phyloP scores from a whole-genome alignment of 2,888 invertebrate genomes.

The Bombylius discolor region DNA sequence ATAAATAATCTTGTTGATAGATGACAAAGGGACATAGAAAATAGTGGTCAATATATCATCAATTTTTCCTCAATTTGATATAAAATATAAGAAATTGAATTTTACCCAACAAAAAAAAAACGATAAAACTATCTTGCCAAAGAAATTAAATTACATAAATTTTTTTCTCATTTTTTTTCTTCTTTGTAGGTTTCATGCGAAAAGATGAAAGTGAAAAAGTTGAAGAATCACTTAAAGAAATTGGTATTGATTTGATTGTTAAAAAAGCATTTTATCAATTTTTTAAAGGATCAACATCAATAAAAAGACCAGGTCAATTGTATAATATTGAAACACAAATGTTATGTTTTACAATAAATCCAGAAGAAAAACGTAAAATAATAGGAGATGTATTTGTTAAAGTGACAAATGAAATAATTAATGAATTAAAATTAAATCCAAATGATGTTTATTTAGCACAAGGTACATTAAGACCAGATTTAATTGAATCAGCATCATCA shows the following conservation, averaged over 20 bases:
- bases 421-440: slow-evolving; percentile 74
- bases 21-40: too few relatives aligned
- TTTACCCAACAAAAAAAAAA: neutral
- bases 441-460: slow-evolving; percentile 89
- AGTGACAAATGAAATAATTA: slow-evolving; percentile 80
- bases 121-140: neutral
- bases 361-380: slow-evolving; percentile 96
- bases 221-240: slow-evolving; percentile 63
- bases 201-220: slow-evolving; percentile 88
- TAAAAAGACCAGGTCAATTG: slow-evolving; percentile 48
- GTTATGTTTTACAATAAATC: slow-evolving; percentile 74
- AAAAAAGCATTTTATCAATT: slow-evolving; percentile 59
- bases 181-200: slow-evolving; percentile 65
- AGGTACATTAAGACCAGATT: slow-evolving; percentile 92
- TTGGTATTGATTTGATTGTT: slow-evolving; percentile 71
- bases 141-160: slow-evolving; percentile 1
- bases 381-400: slow-evolving; percentile 98
- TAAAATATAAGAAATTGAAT: too few relatives aligned
- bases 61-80: too few relatives aligned
- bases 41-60: too few relatives aligned
- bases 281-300: slow-evolving; percentile 68
- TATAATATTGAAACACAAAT: slow-evolving; percentile 55
- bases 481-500: slow-evolving; percentile 92
- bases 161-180: neutral
- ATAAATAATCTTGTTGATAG: too few relatives aligned